phyloP scores from a whole-genome alignment of 1,140 invertebrate genomes.

The Trypoxylus dichotomus region DNA sequence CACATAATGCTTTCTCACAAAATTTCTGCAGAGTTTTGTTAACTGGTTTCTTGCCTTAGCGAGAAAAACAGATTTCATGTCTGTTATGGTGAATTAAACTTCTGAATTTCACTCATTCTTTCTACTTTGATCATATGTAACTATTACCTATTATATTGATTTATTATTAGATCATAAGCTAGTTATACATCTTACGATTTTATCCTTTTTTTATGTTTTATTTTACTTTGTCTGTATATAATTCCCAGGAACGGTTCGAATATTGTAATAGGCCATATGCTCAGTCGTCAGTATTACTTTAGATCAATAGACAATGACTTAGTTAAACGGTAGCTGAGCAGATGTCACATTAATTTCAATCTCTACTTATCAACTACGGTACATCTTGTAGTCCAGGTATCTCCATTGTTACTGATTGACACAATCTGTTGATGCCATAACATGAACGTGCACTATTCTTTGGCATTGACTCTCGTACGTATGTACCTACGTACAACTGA shows the following conservation, averaged over 20 bases:
- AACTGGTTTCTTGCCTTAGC: no score
- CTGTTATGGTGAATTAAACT: no score
- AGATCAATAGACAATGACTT: constrained; percentile 30
- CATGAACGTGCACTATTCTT: neutral
- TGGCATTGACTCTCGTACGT: neutral
- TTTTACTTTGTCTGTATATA: neutral
- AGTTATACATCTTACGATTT: no score
- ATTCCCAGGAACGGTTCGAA: neutral
- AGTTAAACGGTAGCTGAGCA: constrained; percentile 31
- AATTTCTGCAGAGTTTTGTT: no score
- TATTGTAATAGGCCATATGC: neutral
- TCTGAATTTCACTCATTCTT: no score
- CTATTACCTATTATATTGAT: no score
- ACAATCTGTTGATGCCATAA: constrained; percentile 25
- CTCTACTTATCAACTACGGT: constrained; percentile 27
- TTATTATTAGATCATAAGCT: no score
- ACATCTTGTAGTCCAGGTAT: constrained; percentile 21
- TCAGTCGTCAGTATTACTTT: constrained; percentile 21
- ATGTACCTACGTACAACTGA: neutral
- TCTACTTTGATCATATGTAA: no score
- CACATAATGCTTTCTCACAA: no score
- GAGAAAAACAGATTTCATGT: no score
- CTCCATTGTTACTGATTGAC: constrained; percentile 28
- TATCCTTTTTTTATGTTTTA: neutral
- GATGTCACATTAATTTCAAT: constrained; percentile 34